These are phyloP conservation scores for Siniperca chuatsi DNA, from an alignment of 2,113 vertebrate genomes.

Conservation along the genomic window DNA sequence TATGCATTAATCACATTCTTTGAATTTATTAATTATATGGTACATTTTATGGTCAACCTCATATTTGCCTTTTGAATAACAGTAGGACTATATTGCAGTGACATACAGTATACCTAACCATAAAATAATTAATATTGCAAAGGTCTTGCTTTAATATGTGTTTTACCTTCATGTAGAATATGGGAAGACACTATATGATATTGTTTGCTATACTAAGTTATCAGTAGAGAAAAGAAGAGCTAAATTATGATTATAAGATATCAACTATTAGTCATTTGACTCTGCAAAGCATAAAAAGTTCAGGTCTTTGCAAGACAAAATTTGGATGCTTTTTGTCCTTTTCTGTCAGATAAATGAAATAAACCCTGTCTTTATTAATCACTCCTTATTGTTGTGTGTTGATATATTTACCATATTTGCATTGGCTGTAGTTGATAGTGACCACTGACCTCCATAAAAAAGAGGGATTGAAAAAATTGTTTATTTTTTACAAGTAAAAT, in stretches of 20 bases:
- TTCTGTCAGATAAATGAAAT: slow-evolving; percentile 67
- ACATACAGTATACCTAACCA: slow-evolving; percentile 11
- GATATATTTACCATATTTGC: neutral
- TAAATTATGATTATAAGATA: slow-evolving; percentile 22
- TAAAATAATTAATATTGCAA: slow-evolving; percentile 29
- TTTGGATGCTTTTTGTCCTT: slow-evolving; percentile 43
- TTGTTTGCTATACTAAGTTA: slow-evolving; percentile 51
- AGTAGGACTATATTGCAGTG: slow-evolving; percentile 23
- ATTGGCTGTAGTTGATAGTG: neutral
- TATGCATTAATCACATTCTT: slow-evolving; percentile 46
- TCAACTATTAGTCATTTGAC: slow-evolving; percentile 33
- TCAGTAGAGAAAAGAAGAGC: slow-evolving; percentile 26
- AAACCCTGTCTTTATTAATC: slow-evolving; percentile 70
- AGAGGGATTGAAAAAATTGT: neutral
- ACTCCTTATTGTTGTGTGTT: slow-evolving; percentile 16
- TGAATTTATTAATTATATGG: slow-evolving; percentile 31
- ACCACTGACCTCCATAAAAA: neutral
- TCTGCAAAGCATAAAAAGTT: slow-evolving; percentile 31
- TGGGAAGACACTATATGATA: slow-evolving; percentile 41
- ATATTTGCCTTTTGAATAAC: slow-evolving; percentile 44
- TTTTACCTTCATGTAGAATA: slow-evolving; percentile 35
- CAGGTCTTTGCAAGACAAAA: slow-evolving; percentile 14
- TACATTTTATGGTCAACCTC: slow-evolving; percentile 32
- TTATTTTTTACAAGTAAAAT: neutral
- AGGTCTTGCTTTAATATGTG: slow-evolving; percentile 28